Base-by-base conservation (phyloP, 2,888 invertebrate genomes). In the Omphaloscelis lunosa region DNA sequence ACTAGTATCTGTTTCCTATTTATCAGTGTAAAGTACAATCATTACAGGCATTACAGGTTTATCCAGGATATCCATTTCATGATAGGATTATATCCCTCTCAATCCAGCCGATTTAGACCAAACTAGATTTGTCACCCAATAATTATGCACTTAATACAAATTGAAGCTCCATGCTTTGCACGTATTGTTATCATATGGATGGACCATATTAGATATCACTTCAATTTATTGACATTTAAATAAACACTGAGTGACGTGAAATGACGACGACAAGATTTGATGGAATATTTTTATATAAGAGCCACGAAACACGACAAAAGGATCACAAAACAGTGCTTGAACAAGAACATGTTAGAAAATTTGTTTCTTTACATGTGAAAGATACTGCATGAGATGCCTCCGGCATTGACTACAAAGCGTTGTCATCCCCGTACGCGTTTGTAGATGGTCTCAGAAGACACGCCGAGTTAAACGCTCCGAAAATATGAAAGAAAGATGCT, bases 321-420 rank as follows among this genome's bases (percentile, higher is more conserved):
- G 34, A 82, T 82, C 68, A 83, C 51, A 62, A 77, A 82, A 53
- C 56, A 65, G 61, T 48, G 71, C 72, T 69, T 63, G 12, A 77
- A 77, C 59, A 81, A 66, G 59, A 75, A 67, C 58, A 75, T 66
- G 66, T 41, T 69, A 72, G 78, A 83, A 83, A 78, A 76, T 83
- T 23, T 58, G 72, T 83, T 86, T 86, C 74, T 72, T 80, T 67
- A 66, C 71, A 73, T 77, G 62, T 56, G 23, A 63, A 73, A 72
- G 67, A 65, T 27, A 67, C 53, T 72, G 65, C 83, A 72, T 45
- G 73, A 53, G 69, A 29, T 51, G 83, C 83, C 83, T 62, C 34
- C 27, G 79, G 83, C 86, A 62, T 59, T 48, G 62, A 74, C 82
- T 69, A 85, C 83, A 84, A 84, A 84, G 83, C 79, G 45, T 83